Conservation (phyloP, 2,113 vertebrate species). For the Tragelaphus strepsiceros region DNA sequence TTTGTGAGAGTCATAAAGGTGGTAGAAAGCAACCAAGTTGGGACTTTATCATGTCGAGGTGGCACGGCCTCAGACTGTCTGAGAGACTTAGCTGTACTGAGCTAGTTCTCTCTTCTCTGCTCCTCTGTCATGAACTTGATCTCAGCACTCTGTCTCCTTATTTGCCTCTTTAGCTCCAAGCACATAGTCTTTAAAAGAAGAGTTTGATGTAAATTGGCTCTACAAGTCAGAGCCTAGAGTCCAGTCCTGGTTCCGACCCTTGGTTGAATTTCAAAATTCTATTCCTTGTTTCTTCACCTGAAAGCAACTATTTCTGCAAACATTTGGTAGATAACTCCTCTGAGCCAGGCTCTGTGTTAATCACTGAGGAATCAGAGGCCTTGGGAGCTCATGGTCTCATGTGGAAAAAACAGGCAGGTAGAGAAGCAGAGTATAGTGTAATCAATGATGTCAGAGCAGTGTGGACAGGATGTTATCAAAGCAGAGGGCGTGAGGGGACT, state of each 20-base stretch:
- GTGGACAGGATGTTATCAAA: not conserved
- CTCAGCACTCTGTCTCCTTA: not conserved
- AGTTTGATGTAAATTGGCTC: not conserved
- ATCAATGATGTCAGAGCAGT: not conserved
- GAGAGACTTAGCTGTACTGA: not conserved
- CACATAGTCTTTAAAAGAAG: constrained; percentile 27
- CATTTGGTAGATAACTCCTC: constrained; percentile 21
- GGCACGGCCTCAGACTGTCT: not conserved
- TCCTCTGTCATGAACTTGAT: not conserved
- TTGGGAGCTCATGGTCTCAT: not conserved
- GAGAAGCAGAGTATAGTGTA: not conserved
- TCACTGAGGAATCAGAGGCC: not conserved
- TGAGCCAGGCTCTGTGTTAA: not conserved
- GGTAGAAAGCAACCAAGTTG: not conserved
- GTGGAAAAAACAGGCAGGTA: not conserved
- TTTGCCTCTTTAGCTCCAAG: not conserved
- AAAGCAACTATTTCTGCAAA: constrained; percentile 11
- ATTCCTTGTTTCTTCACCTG: not conserved
- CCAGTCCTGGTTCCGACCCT: not conserved
- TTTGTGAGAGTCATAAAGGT: not conserved
- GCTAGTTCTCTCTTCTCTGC: not conserved
- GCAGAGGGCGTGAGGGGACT: not conserved
- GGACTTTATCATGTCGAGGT: not conserved
- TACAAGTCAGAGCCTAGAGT: not conserved
- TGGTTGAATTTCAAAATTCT: constrained; percentile 30